These are phyloP conservation scores for Geopemphigus sp. DNA, from an alignment of 1,140 invertebrate genomes.

Conservation along the genomic window DNA sequence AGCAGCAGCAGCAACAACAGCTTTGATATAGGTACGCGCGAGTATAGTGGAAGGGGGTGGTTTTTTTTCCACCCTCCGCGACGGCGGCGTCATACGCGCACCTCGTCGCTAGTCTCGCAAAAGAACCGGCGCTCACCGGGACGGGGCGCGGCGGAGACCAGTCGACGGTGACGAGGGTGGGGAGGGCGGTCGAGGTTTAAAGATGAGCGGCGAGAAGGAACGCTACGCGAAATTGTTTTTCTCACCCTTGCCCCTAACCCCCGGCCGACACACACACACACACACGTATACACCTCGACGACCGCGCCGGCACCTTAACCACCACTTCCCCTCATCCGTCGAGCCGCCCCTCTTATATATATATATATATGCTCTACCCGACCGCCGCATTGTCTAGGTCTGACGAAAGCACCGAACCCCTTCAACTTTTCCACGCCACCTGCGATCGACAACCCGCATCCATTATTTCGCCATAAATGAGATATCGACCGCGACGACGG, in stretches of 20 bases:
- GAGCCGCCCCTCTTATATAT: not conserved
- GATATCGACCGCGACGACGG: conserved; percentile 19
- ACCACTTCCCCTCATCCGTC: not conserved
- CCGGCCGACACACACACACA: not conserved
- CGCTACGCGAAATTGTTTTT: conserved; percentile 45
- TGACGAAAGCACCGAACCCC: conserved; percentile 43
- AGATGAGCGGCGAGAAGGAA: conserved; percentile 41
- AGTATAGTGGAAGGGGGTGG: not conserved
- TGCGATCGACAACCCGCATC: conserved; percentile 45
- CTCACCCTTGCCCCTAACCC: not conserved
- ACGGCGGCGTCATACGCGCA: no score
- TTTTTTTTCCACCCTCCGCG: not conserved
- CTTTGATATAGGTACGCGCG: not conserved
- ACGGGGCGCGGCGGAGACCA: not conserved
- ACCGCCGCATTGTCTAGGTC: conserved; percentile 12
- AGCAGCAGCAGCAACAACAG: not conserved
- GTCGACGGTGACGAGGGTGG: not conserved
- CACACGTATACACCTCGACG: not conserved
- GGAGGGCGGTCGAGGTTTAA: conserved; percentile 1
- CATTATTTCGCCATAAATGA: conserved; percentile 43
- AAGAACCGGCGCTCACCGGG: not conserved
- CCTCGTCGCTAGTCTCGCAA: not conserved
- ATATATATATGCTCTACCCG: not conserved
- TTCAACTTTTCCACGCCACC: conserved; percentile 43
- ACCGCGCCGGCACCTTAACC: not conserved